These are phyloP conservation scores for Spea hammondii DNA, from an alignment of 2,797 vertebrate genomes.

Conservation along the genomic window DNA sequence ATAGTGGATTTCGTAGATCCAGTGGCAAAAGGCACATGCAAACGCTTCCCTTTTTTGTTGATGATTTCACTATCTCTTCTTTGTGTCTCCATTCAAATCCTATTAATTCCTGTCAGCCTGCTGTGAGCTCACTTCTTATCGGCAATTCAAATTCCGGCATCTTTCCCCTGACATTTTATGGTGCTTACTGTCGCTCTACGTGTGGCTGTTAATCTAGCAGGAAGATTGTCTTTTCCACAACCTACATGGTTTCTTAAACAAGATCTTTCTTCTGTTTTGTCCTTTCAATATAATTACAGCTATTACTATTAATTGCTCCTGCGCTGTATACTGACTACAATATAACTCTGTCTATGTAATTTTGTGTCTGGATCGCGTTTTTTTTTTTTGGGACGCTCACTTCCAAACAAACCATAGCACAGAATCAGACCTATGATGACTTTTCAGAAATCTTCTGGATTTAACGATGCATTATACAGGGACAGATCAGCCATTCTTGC, in stretches of 20 bases:
- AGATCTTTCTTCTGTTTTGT: background rate
- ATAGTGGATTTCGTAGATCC: too few relatives aligned
- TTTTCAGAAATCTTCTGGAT: too few relatives aligned
- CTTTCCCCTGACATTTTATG: background rate
- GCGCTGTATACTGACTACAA: background rate
- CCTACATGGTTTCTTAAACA: background rate
- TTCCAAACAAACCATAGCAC: background rate
- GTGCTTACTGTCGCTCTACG: background rate
- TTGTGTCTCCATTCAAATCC: too few relatives aligned
- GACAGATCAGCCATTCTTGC: too few relatives aligned
- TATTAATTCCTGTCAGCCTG: background rate
- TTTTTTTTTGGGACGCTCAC: background rate
- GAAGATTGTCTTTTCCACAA: background rate
- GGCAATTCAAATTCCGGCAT: background rate
- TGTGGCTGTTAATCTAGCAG: background rate
- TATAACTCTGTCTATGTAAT: background rate
- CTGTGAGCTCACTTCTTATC: background rate
- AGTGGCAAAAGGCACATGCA: too few relatives aligned
- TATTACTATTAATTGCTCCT: background rate
- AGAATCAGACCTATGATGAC: too few relatives aligned
- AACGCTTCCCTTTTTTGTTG: too few relatives aligned
- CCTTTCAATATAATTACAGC: background rate
- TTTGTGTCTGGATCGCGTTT: background rate
- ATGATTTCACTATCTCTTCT: too few relatives aligned
- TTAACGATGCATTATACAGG: too few relatives aligned